phyloP scores from a whole-genome alignment of 2,797 vertebrate genomes.

The Oreochromis grahami region DNA sequence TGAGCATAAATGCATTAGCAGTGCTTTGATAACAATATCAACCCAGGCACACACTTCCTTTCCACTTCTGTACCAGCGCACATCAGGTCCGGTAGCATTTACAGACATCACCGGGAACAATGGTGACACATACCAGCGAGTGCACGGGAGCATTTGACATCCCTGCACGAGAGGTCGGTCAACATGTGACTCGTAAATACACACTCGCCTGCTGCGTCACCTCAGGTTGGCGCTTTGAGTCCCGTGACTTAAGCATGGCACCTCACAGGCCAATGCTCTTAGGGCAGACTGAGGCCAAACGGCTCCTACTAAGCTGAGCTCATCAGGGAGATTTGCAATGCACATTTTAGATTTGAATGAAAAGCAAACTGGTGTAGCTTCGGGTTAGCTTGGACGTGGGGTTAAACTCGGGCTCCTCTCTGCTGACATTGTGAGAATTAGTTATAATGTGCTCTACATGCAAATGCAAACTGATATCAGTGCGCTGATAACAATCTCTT shows the following conservation, averaged over 20 bases:
- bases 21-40: conserved; percentile 47
- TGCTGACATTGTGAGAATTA: conserved; percentile 1
- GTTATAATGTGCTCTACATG: conserved; percentile 1
- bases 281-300: conserved; percentile 38
- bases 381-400: conserved; percentile 20
- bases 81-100: not conserved
- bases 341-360: conserved; percentile 72
- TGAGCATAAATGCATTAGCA: conserved; percentile 50
- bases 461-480: conserved; percentile 40
- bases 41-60: conserved; percentile 10
- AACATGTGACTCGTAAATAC: conserved; percentile 38
- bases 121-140: not conserved
- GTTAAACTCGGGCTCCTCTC: conserved; percentile 13
- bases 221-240: conserved; percentile 48
- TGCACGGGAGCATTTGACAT: not conserved
- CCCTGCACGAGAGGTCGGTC: conserved; percentile 24
- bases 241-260: conserved; percentile 35
- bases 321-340: conserved; percentile 71
- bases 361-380: conserved; percentile 43
- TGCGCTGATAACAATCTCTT: not conserved
- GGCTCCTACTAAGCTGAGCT: conserved; percentile 64
- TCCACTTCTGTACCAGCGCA: not conserved
- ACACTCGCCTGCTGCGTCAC: conserved; percentile 22
- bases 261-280: conserved; percentile 56
- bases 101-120: not conserved